phyloP scores from a whole-genome alignment of 2,113 vertebrate species.

The Hypocryptadius cinnamomeus region DNA sequence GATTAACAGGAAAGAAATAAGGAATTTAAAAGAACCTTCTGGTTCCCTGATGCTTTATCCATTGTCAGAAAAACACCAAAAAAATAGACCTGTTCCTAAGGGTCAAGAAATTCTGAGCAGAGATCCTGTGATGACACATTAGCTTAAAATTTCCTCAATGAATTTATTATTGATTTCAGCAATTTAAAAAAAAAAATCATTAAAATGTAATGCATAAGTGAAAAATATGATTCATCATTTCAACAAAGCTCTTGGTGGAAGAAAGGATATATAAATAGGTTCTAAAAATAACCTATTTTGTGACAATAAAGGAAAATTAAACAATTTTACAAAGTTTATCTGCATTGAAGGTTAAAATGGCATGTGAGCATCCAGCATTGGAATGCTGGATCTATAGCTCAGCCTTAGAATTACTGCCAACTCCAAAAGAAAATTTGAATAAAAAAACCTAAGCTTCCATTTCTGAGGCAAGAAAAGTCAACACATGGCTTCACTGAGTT shows the following conservation, averaged over 20 bases:
- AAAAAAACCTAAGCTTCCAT: not conserved
- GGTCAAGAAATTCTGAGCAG: not conserved
- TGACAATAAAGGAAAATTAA: not conserved
- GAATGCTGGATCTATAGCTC: not conserved
- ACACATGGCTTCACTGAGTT: not conserved
- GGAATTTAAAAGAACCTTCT: not conserved
- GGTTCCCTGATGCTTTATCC: not conserved
- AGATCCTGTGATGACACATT: not conserved
- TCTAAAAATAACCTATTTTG: not conserved
- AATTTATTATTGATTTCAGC: not conserved
- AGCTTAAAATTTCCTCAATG: not conserved
- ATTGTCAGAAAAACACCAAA: not conserved
- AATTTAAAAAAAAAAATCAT: not conserved
- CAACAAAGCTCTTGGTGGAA: not conserved
- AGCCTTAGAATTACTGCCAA: not conserved
- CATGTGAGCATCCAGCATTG: not conserved
- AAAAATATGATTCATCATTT: not conserved
- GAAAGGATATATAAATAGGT: not conserved
- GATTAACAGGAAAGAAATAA: not conserved
- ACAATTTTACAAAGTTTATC: not conserved
- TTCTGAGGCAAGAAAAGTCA: not conserved
- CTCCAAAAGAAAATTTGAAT: not conserved
- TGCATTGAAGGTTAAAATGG: not conserved
- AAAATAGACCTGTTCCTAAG: not conserved
- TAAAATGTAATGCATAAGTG: not conserved